Evolutionary conservation across 2,113 vertebrate species (phyloP).

Genomic region (Mustelus asterias): DNA sequence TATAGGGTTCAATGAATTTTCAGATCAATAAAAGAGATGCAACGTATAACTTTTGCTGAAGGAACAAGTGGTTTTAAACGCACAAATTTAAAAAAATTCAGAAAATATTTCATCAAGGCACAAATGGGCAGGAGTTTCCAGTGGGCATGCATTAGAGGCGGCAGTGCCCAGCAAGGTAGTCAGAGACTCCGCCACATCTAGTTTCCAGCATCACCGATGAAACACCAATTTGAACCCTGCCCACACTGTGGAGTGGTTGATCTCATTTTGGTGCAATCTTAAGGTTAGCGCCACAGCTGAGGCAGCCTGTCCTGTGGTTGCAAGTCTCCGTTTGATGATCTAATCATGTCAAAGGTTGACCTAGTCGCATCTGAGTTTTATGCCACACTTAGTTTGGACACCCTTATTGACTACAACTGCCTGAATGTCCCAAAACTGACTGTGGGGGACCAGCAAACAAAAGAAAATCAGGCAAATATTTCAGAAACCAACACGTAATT

Average conservation of each 20-base stretch:
- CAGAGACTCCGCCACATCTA: conserved; percentile 1
- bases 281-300: neutral
- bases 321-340: neutral
- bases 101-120: conserved; percentile 20
- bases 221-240: neutral
- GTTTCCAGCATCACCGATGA: neutral
- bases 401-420: neutral
- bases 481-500: neutral
- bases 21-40: neutral
- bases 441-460: neutral
- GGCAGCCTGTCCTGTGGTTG: neutral
- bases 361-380: neutral
- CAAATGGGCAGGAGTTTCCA: neutral
- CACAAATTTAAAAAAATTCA: neutral
- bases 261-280: neutral
- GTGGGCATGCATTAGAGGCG: neutral
- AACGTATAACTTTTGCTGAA: neutral
- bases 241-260: neutral
- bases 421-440: neutral
- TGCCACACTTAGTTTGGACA: neutral
- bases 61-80: neutral
- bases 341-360: neutral
- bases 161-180: neutral
- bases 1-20: neutral
- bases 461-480: neutral